These are phyloP conservation scores for Gorsachius magnificus DNA, from an alignment of 2,797 vertebrate species.

Conservation along the genomic window DNA sequence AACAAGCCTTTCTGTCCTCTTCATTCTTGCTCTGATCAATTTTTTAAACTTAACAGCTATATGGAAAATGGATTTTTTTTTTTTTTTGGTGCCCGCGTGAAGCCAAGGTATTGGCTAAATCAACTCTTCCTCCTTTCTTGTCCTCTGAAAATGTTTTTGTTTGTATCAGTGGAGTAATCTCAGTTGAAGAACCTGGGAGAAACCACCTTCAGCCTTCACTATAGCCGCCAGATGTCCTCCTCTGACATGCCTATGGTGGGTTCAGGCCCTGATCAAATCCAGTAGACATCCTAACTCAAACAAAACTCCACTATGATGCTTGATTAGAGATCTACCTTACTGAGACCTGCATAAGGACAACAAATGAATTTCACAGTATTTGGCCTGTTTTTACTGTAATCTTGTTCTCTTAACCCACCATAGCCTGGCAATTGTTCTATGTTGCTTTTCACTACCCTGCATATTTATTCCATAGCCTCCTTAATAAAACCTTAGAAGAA, in stretches of 20 bases:
- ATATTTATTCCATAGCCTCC: not conserved
- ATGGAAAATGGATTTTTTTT: not conserved
- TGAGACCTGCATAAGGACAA: not conserved
- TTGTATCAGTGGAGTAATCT: not conserved
- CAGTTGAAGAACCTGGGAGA: not conserved
- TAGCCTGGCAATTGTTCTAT: not conserved
- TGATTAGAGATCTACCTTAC: not conserved
- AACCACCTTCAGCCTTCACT: not conserved
- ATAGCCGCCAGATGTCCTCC: not conserved
- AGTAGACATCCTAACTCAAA: not conserved
- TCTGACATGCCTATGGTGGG: not conserved
- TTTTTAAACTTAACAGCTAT: not conserved
- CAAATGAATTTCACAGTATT: not conserved
- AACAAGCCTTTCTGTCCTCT: not conserved
- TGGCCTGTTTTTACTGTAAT: not conserved
- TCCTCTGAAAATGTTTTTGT: not conserved
- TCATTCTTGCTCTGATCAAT: not conserved
- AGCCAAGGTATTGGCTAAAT: not conserved
- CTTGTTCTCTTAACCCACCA: not conserved
- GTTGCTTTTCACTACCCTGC: not conserved
- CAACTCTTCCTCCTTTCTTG: not conserved
- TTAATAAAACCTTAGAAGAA: not conserved
- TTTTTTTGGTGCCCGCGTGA: not conserved
- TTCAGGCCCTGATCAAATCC: not conserved
- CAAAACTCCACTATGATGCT: not conserved